phyloP scores from a whole-genome alignment of 2,888 invertebrate species.

The Oscheius onirici region DNA sequence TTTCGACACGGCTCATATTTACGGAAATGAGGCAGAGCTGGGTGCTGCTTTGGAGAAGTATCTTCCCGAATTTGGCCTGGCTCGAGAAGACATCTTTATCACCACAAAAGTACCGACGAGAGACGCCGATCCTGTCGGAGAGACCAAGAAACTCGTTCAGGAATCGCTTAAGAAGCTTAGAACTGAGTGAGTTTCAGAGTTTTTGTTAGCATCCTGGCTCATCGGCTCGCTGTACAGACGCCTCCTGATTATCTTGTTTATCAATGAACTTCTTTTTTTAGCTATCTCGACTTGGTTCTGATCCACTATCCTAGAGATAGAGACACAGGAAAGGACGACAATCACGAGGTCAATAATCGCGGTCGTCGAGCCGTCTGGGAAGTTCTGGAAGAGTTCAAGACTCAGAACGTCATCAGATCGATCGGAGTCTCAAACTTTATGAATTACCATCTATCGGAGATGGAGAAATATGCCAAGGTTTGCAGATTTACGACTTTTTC shows the following conservation, averaged over 20 bases:
- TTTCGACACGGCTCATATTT: slow-evolving; percentile 83
- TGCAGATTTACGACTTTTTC: neutral
- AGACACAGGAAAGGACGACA: neutral
- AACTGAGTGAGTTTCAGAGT: slow-evolving; percentile 30
- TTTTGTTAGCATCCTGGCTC: no score
- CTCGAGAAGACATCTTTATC: slow-evolving; percentile 81
- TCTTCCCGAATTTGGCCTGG: slow-evolving; percentile 79
- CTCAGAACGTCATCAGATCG: slow-evolving; percentile 75
- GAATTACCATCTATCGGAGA: slow-evolving; percentile 78
- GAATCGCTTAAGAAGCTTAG: slow-evolving; percentile 50
- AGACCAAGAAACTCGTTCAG: slow-evolving; percentile 43
- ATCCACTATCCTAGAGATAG: slow-evolving; percentile 14
- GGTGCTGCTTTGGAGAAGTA: slow-evolving; percentile 76
- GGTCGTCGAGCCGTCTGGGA: slow-evolving; percentile 79
- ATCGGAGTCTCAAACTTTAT: slow-evolving; percentile 87
- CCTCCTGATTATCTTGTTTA: no score
- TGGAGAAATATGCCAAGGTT: slow-evolving; percentile 72
- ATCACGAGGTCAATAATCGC: slow-evolving; percentile 31
- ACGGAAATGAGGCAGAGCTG: slow-evolving; percentile 80
- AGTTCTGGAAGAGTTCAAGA: slow-evolving; percentile 77
- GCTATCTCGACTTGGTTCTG: slow-evolving; percentile 25
- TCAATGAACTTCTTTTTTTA: slow-evolving; percentile 12
- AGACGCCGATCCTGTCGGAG: slow-evolving; percentile 43
- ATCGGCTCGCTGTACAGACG: no score
- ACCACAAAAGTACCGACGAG: slow-evolving; percentile 80